Evolutionary conservation across 2,113 vertebrate genomes (phyloP).

Genomic region (Hemibagrus wyckioides): DNA sequence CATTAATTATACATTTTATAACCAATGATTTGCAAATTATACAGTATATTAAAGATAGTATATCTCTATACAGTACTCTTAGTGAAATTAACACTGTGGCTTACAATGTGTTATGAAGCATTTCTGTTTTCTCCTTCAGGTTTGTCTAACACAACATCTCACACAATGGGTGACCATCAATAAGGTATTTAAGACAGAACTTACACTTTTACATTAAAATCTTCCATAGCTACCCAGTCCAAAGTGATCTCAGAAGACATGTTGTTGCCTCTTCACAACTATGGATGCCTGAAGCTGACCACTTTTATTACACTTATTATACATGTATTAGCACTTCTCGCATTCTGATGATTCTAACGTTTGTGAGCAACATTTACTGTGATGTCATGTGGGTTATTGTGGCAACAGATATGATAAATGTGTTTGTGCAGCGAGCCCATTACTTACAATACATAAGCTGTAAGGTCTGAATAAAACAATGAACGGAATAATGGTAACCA

Average conservation of each 20-base stretch:
- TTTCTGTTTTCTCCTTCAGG: too few species aligned
- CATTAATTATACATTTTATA: too few species aligned
- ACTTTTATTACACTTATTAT: neutral
- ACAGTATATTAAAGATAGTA: too few species aligned
- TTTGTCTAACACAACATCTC: too few species aligned
- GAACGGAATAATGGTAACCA: neutral
- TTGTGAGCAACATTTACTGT: neutral
- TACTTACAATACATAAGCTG: neutral
- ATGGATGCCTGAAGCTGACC: neutral
- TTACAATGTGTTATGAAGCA: too few species aligned
- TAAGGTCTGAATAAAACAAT: neutral
- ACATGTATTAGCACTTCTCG: neutral
- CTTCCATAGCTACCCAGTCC: neutral
- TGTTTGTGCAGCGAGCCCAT: neutral
- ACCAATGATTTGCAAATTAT: too few species aligned
- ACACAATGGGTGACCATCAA: too few species aligned
- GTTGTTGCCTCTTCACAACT: neutral
- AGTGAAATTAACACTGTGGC: too few species aligned
- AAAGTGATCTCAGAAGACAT: neutral
- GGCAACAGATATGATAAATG: neutral
- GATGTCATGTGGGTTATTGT: neutral
- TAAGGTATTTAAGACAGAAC: too few species aligned
- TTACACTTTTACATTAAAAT: too few species aligned
- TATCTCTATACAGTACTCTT: too few species aligned
- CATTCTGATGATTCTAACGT: neutral